Base-by-base conservation (phyloP, 2,113 vertebrate species). In the Synodontis membranacea region DNA sequence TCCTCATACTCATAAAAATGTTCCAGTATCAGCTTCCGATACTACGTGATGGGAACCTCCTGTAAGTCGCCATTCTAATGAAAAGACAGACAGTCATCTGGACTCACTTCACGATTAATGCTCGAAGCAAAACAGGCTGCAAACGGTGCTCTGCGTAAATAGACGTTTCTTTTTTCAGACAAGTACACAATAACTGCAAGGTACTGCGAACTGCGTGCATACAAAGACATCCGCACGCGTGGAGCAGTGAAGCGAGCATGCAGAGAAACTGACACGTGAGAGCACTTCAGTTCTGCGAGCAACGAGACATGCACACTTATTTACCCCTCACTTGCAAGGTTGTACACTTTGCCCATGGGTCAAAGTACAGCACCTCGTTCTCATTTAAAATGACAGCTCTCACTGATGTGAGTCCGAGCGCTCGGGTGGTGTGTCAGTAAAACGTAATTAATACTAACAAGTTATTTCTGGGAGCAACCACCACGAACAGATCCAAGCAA, bases 211-310 rank as follows among this genome's bases (percentile, higher is more conserved):
- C 4, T 42, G 54, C 19, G 5, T 1, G 5, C 21, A 8, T 8
- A 37, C 37, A 42, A 42, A 28, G 10, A 58, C 28, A 12, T 58
- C 7, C 11, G 5, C 52, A 48, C 2, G 39, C 21, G 4, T 14
- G 23, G 70, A 44, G 68, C n/a, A 50, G 46, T 31, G 28, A 78
- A 28, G 44, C 3, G 5, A n/a, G 72, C 44, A 46, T 75, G 72
- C 48, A 31, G 75, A 78, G n/a, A 54, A 42, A 23, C 50, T 39
- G 78, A 58, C 23, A 23, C 75, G 31, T 34, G 75, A 80, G 46
- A 78, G 75, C 78, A 80, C 52, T 80, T 80, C 21, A 42, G 6
- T 58, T 80, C 23, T 80, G 54, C n/a, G 21, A 58, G 78, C 52
- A 58, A 21, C 42, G 52, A 42, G 21, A 80, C 78, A 79, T 37